Conservation (phyloP, 2,113 vertebrate genomes). For the Callaeas wilsoni region DNA sequence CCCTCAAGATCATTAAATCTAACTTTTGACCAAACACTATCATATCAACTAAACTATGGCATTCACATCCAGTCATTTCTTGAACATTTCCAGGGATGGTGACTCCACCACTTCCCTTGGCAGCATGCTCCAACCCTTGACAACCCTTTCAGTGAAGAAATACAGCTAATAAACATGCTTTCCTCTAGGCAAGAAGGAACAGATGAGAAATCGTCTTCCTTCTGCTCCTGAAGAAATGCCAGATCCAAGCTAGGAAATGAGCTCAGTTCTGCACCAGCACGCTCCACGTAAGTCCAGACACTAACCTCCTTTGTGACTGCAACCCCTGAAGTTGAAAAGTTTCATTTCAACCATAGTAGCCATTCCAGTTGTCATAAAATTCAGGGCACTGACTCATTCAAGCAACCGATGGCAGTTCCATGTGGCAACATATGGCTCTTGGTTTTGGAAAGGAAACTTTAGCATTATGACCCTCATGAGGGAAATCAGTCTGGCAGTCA, state of each 20-base stretch:
- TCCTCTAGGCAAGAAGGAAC: background rate
- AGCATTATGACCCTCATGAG: background rate
- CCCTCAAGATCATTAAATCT: background rate
- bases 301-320: background rate
- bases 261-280: background rate
- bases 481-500: background rate
- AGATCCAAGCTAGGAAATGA: background rate
- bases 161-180: background rate
- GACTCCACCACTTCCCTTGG: background rate
- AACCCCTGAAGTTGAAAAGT: background rate
- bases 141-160: background rate
- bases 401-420: background rate
- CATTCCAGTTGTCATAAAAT: background rate
- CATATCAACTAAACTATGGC: background rate
- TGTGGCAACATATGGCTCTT: constrained; percentile 5
- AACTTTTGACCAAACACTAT: background rate
- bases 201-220: background rate
- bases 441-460: constrained; percentile 18
- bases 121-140: background rate
- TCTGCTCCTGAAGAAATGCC: constrained; percentile 8
- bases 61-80: background rate
- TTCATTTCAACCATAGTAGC: background rate
- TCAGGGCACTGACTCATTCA: background rate
- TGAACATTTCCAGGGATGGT: background rate
- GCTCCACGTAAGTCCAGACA: background rate